Evolutionary conservation across 2,113 vertebrate genomes (phyloP).

Genomic region (Budorcas taxicolor): DNA sequence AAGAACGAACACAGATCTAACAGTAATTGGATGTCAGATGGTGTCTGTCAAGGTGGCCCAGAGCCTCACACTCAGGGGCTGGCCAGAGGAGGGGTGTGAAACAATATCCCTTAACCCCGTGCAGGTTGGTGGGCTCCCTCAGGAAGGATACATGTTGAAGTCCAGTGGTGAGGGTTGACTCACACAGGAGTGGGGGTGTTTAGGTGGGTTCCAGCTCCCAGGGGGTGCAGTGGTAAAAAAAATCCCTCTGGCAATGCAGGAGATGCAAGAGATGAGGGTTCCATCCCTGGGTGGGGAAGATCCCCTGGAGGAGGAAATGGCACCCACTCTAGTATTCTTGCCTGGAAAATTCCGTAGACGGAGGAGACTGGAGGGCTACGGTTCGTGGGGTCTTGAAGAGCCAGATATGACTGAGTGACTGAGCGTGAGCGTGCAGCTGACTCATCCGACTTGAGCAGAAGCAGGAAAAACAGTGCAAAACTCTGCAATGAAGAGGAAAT

Average conservation of each 20-base stretch:
- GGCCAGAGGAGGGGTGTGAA: not conserved
- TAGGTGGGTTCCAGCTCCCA: not conserved
- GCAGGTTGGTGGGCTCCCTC: not conserved
- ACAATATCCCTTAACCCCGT: fast-evolving
- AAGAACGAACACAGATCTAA: not conserved
- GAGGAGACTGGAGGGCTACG: not conserved
- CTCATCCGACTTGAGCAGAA: not conserved
- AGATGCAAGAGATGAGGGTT: not conserved
- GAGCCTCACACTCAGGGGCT: not conserved
- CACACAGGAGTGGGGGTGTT: not conserved
- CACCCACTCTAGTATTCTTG: not conserved
- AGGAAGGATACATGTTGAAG: not conserved
- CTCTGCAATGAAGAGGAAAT: not conserved
- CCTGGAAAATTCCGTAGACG: not conserved
- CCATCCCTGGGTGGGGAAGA: not conserved
- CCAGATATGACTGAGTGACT: not conserved
- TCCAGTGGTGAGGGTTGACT: not conserved
- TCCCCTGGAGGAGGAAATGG: not conserved
- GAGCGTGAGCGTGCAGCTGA: not conserved
- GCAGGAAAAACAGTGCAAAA: not conserved
- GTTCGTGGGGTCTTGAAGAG: not conserved
- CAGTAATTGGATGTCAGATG: fast-evolving
- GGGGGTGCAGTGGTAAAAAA: not conserved
- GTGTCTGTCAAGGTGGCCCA: not conserved
- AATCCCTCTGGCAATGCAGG: not conserved